phyloP scores from a whole-genome alignment of 2,797 vertebrate species.

The Okamejei kenojei region DNA sequence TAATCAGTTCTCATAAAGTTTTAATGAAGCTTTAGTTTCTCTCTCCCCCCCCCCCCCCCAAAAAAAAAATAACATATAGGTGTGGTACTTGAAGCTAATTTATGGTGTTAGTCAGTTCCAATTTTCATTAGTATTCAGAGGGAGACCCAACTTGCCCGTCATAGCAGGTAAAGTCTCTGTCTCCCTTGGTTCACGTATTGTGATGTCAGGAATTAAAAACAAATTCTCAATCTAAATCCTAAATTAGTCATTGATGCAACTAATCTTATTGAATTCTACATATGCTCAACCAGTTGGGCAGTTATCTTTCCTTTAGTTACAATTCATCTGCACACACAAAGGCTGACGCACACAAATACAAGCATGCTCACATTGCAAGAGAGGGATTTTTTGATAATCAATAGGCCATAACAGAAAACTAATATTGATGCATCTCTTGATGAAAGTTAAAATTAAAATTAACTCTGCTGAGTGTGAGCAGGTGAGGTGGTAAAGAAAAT shows the following conservation, averaged over 20 bases:
- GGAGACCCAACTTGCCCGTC: not conserved
- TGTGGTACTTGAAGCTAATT: not conserved
- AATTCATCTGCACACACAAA: too few species aligned
- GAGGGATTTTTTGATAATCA: too few species aligned
- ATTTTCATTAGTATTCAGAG: not conserved
- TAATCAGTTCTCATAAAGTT: not conserved
- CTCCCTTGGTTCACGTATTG: not conserved
- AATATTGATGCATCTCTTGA: not conserved
- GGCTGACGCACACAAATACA: too few species aligned
- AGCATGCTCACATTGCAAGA: not conserved
- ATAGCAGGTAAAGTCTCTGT: not conserved
- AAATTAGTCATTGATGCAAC: not conserved
- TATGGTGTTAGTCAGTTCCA: not conserved
- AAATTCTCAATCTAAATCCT: not conserved
- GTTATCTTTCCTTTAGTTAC: too few species aligned
- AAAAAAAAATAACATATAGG: too few species aligned
- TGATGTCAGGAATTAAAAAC: not conserved
- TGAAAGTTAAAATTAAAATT: not conserved
- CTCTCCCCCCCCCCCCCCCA: too few species aligned
- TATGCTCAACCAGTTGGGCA: too few species aligned
- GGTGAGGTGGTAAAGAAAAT: too few species aligned
- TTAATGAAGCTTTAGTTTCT: not conserved
- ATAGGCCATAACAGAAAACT: not conserved
- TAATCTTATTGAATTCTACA: not conserved
- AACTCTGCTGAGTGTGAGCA: not conserved